A percentile compares a stretch with the other conserved stretches of the same genome.
Evolutionary conservation across 2,113 vertebrate genomes (phyloP).

Genomic region (Oncorhynchus nerka): DNA sequence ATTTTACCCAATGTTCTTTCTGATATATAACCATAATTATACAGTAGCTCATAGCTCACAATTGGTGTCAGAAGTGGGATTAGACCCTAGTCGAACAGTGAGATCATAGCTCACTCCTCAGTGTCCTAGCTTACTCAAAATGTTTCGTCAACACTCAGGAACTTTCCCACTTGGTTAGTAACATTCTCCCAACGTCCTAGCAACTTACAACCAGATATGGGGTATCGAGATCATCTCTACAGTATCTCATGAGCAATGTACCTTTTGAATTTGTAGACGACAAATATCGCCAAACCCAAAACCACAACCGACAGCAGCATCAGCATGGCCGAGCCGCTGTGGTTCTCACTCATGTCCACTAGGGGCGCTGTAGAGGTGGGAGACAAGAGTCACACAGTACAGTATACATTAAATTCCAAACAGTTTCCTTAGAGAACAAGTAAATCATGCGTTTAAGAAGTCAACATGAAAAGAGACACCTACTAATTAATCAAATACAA

Average conservation of each 20-base stretch:
- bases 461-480: slow-evolving; percentile 38
- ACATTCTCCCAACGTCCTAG: background rate
- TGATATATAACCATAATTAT: no score
- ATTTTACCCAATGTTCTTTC: no score
- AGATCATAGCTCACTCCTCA: no score
- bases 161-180: background rate
- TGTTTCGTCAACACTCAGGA: slow-evolving; percentile 42
- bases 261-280: slow-evolving; percentile 99
- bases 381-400: slow-evolving; percentile 28
- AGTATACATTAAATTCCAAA: background rate
- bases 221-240: background rate
- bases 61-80: no score
- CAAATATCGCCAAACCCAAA: slow-evolving; percentile 91
- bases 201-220: background rate
- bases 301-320: slow-evolving; percentile 97
- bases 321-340: slow-evolving; percentile 94
- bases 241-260: slow-evolving; percentile 66
- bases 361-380: slow-evolving; percentile 81
- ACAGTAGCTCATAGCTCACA: no score
- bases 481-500: slow-evolving; percentile 22
- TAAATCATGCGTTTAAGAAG: slow-evolving; percentile 44
- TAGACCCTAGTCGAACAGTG: no score
- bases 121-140: background rate
- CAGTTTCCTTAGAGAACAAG: slow-evolving; percentile 16
- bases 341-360: slow-evolving; percentile 90